A percentile compares a stretch with the other conserved stretches of the same genome.
These are phyloP conservation scores for Hemibagrus wyckioides DNA, from an alignment of 2,113 vertebrate species.

Conservation along the genomic window DNA sequence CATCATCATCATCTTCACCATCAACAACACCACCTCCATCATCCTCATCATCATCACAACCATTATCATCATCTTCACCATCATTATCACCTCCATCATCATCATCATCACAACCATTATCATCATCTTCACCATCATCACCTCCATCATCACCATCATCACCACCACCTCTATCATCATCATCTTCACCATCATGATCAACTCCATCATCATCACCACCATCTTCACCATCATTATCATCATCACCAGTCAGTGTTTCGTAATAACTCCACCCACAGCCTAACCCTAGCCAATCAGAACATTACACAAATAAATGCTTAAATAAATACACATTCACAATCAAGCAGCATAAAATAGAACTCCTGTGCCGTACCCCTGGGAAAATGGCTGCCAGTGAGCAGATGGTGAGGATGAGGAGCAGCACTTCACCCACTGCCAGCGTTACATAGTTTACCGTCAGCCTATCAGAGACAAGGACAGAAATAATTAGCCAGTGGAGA, in stretches of 20 bases:
- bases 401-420: conserved; percentile 85
- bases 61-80: not conserved
- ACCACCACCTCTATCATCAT: not conserved
- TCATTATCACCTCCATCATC: too few relatives aligned
- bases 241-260: not conserved
- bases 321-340: not conserved
- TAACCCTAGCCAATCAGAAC: not conserved
- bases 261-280: not conserved
- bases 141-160: rapidly evolving
- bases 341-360: not conserved
- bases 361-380: conserved; percentile 78
- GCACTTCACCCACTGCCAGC: conserved; percentile 80
- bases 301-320: not conserved
- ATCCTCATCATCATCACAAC: not conserved
- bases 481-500: conserved; percentile 9
- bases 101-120: too few relatives aligned
- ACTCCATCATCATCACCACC: not conserved
- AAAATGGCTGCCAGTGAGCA: conserved; percentile 91
- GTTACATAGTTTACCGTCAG: conserved; percentile 90
- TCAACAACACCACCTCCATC: not conserved
- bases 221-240: not conserved
- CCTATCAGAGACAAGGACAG: conserved; percentile 66
- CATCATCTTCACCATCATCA: too few relatives aligned
- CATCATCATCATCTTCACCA: too few relatives aligned
- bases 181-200: not conserved